phyloP scores from a whole-genome alignment of 1,140 invertebrate species.

The Drosophila baimaii region DNA sequence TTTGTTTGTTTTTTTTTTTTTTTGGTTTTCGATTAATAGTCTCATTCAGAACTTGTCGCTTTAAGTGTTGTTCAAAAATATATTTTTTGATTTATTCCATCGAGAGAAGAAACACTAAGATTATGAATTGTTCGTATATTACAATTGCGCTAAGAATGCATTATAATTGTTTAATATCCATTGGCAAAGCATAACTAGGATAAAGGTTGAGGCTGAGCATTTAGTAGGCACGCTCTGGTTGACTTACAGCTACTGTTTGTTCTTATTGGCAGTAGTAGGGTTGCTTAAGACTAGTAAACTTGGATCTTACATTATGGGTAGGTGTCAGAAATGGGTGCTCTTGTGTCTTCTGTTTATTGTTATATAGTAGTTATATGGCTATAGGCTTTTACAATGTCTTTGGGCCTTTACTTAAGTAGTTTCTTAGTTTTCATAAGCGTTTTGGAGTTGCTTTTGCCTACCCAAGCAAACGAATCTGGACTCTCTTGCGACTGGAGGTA shows the following conservation, averaged over 20 bases:
- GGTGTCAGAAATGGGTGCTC: conserved; percentile 78
- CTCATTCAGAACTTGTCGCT: conserved; percentile 84
- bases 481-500: conserved; percentile 55
- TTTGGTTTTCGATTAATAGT: conserved; percentile 82
- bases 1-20: conserved; percentile 17
- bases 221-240: conserved; percentile 56
- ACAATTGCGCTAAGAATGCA: conserved; percentile 62
- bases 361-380: conserved; percentile 37
- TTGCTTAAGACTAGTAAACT: conserved; percentile 44
- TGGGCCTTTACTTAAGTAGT: conserved; percentile 30
- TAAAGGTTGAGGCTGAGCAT: conserved; percentile 42
- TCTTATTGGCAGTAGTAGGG: conserved; percentile 82
- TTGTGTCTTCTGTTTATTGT: conserved; percentile 72
- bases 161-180: conserved; percentile 37
- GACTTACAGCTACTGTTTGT: conserved; percentile 83
- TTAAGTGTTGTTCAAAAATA: conserved; percentile 81
- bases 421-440: conserved; percentile 46
- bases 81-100: conserved; percentile 78
- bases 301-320: conserved; percentile 20
- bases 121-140: conserved; percentile 60
- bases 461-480: conserved; percentile 76
- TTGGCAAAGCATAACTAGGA: conserved; percentile 60
- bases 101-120: conserved; percentile 55
- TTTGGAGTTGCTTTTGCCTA: conserved; percentile 66
- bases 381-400: conserved; percentile 44